Evolutionary conservation across 2,797 vertebrate species (phyloP).

Genomic region (Pelobates cultripes): DNA sequence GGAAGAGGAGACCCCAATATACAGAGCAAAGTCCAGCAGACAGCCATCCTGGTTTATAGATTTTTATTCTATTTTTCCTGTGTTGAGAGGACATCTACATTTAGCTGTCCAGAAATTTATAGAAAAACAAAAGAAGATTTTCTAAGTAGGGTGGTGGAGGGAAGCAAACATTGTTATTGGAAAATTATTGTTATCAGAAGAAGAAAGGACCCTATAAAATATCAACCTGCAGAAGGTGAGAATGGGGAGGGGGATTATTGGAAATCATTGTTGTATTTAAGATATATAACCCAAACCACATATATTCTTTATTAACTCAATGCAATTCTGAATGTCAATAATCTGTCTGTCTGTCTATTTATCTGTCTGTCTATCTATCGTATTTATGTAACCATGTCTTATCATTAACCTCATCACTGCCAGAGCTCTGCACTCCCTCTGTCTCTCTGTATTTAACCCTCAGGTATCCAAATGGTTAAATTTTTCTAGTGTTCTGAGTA

Average conservation of each 20-base stretch:
- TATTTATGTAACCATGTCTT: too few relatives aligned
- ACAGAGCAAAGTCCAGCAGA: conserved; percentile 19
- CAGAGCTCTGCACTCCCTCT: background rate
- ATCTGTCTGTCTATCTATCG: too few relatives aligned
- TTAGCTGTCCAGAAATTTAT: conserved; percentile 13
- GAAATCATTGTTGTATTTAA: too few relatives aligned
- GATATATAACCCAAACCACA: too few relatives aligned
- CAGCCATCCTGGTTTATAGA: conserved; percentile 26
- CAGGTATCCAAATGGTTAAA: background rate
- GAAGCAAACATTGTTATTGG: background rate
- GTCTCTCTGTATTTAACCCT: background rate
- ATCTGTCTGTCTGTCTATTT: too few relatives aligned
- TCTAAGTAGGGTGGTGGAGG: background rate
- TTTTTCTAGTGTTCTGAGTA: too few relatives aligned
- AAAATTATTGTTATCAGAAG: conserved; percentile 30
- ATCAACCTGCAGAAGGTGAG: conserved; percentile 53
- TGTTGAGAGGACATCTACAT: background rate
- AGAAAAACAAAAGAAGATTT: background rate
- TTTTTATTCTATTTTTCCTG: background rate
- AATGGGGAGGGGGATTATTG: background rate
- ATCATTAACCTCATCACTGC: too few relatives aligned
- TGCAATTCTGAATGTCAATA: too few relatives aligned
- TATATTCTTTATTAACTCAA: too few relatives aligned
- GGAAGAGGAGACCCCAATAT: conserved; percentile 28
- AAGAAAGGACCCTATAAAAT: conserved; percentile 29